phyloP scores from a whole-genome alignment of 2,113 vertebrate species.

The Mormyrus iriodes region DNA sequence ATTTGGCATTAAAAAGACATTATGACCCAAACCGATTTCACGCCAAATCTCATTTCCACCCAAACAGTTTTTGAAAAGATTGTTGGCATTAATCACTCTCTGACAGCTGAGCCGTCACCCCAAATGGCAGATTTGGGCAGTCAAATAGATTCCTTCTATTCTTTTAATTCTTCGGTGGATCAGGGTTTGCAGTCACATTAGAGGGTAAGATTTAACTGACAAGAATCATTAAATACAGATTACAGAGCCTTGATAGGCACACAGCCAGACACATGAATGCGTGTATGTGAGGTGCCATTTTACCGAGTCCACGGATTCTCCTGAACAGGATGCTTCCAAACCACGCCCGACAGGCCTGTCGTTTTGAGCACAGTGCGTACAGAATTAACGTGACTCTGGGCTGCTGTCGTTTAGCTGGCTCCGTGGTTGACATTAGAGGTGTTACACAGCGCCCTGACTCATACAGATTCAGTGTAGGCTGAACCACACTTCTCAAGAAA shows the following conservation, averaged over 20 bases:
- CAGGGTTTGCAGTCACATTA: not conserved
- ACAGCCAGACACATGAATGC: not conserved
- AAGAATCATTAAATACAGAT: not conserved
- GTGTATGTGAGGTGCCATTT: not conserved
- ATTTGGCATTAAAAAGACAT: not conserved
- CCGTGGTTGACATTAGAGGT: not conserved
- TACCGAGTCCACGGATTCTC: not conserved
- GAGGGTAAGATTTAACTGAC: not conserved
- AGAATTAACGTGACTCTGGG: not conserved
- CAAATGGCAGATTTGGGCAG: not conserved
- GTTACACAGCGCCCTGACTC: conserved; percentile 8
- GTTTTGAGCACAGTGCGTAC: not conserved
- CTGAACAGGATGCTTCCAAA: not conserved
- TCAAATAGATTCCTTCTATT: not conserved
- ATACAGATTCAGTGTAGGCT: not conserved
- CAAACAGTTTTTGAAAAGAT: not conserved
- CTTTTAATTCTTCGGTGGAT: not conserved
- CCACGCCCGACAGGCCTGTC: not conserved
- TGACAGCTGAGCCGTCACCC: not conserved
- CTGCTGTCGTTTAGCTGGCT: not conserved
- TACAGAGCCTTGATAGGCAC: not conserved
- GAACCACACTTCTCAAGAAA: not conserved
- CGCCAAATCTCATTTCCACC: not conserved
- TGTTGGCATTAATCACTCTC: not conserved
- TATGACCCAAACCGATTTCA: not conserved